Conservation (phyloP, 1,140 invertebrate species). For the Steinernema khuongi region DNA sequence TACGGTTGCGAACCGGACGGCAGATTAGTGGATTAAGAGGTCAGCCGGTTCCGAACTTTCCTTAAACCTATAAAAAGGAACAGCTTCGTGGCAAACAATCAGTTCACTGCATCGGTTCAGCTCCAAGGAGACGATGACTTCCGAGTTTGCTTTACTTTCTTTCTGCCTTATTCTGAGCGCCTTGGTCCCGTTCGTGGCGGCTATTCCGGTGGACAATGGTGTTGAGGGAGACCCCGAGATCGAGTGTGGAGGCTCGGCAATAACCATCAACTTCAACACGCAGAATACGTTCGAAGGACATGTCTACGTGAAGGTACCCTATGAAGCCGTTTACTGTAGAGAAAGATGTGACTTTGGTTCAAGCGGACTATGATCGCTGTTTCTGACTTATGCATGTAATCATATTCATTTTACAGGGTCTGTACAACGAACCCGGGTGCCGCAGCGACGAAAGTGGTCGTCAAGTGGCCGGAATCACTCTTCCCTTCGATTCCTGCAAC, state of each 20-base stretch:
- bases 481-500: constrained; percentile 36
- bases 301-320: constrained; percentile 38
- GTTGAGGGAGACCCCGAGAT: constrained; percentile 17
- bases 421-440: constrained; percentile 37
- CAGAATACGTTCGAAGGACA: constrained; percentile 41
- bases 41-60: constrained; percentile 10
- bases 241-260: constrained; percentile 10
- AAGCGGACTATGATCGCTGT: no score
- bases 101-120: not conserved
- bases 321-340: no score
- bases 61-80: constrained; percentile 13
- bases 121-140: not conserved
- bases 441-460: constrained; percentile 42
- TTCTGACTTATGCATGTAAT: no score
- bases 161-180: not conserved
- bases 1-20: constrained; percentile 10
- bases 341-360: no score
- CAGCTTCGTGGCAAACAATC: not conserved
- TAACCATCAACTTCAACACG: constrained; percentile 41
- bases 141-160: not conserved
- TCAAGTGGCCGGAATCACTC: constrained; percentile 35
- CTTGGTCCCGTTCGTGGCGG: not conserved
- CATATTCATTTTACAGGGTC: constrained; percentile 33
- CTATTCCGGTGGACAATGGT: constrained; percentile 17
- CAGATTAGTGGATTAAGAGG: constrained; percentile 10